These are phyloP conservation scores for Steatocranus sp. DNA, from an alignment of 2,797 vertebrate species.

Conservation along the genomic window DNA sequence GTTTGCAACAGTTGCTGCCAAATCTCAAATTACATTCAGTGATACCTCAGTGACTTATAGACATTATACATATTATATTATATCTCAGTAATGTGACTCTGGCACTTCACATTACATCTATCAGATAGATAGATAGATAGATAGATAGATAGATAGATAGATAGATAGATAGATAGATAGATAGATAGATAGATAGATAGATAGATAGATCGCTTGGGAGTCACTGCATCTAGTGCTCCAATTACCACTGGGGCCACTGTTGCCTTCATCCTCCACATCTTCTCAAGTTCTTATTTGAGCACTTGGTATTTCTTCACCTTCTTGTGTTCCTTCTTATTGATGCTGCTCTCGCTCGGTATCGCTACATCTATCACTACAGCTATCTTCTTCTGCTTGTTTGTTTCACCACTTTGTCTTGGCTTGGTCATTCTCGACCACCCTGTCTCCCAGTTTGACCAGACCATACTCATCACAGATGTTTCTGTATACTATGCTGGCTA, in stretches of 20 bases:
- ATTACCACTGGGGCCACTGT: background rate
- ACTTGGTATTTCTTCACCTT: background rate
- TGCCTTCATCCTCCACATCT: background rate
- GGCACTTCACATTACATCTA: background rate
- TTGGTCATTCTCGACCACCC: background rate
- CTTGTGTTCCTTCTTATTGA: background rate
- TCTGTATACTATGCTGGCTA: background rate
- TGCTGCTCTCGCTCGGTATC: background rate
- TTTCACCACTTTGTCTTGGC: background rate
- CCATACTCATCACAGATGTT: background rate
- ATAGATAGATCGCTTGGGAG: fast-evolving
- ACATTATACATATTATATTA: background rate
- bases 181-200: fast-evolving
- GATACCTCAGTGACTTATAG: background rate
- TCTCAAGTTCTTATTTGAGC: background rate
- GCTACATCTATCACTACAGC: background rate
- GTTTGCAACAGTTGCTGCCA: background rate
- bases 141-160: fast-evolving
- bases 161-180: too few species aligned
- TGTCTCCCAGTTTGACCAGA: background rate
- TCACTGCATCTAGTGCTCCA: background rate
- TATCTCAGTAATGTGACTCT: background rate
- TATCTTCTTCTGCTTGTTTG: background rate
- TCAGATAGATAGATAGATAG: fast-evolving
- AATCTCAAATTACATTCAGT: background rate